These are phyloP conservation scores for Trissoscelio sp. DNA, from an alignment of 2,888 invertebrate genomes.

Conservation along the genomic window DNA sequence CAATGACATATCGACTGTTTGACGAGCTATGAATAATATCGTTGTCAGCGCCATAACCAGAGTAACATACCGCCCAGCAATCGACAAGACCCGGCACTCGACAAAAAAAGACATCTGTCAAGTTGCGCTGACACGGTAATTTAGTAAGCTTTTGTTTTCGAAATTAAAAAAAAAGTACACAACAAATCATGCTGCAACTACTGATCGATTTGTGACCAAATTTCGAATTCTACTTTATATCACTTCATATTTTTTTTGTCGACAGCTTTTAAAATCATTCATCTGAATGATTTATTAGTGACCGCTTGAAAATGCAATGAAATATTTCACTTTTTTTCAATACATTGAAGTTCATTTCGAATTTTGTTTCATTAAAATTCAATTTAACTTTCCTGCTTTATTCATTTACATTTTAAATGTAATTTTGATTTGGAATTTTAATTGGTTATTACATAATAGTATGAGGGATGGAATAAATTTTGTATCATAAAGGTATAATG, in stretches of 20 bases:
- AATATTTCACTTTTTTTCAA: neutral
- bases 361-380: neutral
- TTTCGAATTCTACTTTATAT: slow-evolving; percentile 16
- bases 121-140: slow-evolving; percentile 58
- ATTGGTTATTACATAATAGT: slow-evolving; percentile 10
- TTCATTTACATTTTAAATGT: slow-evolving; percentile 4
- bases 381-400: neutral
- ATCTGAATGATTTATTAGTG: slow-evolving; percentile 14
- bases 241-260: slow-evolving; percentile 2
- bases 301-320: neutral
- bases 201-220: slow-evolving; percentile 33
- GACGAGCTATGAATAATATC: slow-evolving; percentile 70
- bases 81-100: slow-evolving; percentile 28
- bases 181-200: slow-evolving; percentile 24
- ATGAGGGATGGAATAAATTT: slow-evolving; percentile 6
- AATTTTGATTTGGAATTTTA: slow-evolving; percentile 3
- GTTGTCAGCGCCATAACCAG: slow-evolving; percentile 64
- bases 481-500: slow-evolving; percentile 13
- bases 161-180: slow-evolving; percentile 26
- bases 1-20: slow-evolving; percentile 70
- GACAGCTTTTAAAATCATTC: slow-evolving; percentile 2
- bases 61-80: slow-evolving; percentile 53
- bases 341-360: too few species aligned
- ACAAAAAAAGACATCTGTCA: slow-evolving; percentile 53
- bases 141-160: slow-evolving; percentile 50